Conservation (phyloP, 2,113 vertebrate genomes). For the Phoxinus phoxinus region DNA sequence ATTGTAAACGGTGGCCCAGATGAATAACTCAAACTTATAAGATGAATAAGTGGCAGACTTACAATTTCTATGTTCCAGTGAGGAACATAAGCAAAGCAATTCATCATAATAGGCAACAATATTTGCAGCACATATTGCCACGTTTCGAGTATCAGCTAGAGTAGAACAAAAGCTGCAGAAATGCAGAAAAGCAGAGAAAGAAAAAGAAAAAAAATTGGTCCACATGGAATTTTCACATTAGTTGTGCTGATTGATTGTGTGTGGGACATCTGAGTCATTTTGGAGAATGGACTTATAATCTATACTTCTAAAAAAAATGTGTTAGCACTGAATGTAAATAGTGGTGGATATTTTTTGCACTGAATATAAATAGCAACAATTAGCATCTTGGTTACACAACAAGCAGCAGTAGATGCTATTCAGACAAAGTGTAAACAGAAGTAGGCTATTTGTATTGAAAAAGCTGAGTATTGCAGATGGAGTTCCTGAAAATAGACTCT, state of each 20-base stretch:
- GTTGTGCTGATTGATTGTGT: neutral
- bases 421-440: neutral
- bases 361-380: conserved; percentile 1
- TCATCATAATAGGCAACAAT: neutral
- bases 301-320: neutral
- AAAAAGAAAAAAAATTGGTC: neutral
- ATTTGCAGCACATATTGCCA: neutral
- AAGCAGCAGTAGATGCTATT: neutral
- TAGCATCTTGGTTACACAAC: neutral
- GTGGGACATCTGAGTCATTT: neutral
- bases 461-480: neutral
- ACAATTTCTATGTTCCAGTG: neutral
- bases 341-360: neutral
- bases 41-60: neutral
- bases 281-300: neutral
- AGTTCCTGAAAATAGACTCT: neutral
- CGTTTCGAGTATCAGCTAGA: neutral
- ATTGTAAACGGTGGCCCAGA: neutral
- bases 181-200: neutral
- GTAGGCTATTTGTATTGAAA: neutral
- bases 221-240: neutral
- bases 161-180: neutral
- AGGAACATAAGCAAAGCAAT: neutral
- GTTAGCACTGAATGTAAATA: neutral
- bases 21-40: conserved; percentile 29